Conservation (phyloP, 2,113 vertebrate species). For the Platycercus adscitus region DNA sequence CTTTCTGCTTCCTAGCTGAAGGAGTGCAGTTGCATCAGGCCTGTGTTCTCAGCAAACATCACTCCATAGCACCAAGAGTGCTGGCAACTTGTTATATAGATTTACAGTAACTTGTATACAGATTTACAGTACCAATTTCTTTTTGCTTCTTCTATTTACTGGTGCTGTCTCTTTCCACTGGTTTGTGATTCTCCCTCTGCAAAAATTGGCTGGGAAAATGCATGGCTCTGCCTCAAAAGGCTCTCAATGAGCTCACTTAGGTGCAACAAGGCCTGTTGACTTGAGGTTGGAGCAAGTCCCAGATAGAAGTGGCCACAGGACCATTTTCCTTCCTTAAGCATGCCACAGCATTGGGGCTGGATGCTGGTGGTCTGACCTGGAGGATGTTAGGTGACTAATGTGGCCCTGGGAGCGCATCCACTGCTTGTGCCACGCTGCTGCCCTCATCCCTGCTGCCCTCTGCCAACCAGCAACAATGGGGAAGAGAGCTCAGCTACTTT, state of each 20-base stretch:
- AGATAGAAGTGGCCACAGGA: not conserved
- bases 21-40: not conserved
- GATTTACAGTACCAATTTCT: not conserved
- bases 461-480: not conserved
- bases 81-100: not conserved
- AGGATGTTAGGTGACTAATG: too few species aligned
- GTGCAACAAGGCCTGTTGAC: not conserved
- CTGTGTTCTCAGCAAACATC: not conserved
- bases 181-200: not conserved
- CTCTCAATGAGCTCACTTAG: not conserved
- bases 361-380: not conserved
- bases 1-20: not conserved
- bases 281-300: not conserved
- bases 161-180: not conserved
- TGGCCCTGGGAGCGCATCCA: not conserved
- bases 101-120: not conserved
- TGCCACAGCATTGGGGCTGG: not conserved
- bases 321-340: rapidly evolving
- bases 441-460: not conserved
- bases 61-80: not conserved
- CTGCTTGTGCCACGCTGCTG: not conserved
- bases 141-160: not conserved
- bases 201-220: not conserved
- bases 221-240: not conserved
- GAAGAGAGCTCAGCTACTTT: rapidly evolving